Evolutionary conservation across 2,888 invertebrate species (phyloP), one percentile per base, ranked within the genome.

Genomic region (Troides helena): DNA sequence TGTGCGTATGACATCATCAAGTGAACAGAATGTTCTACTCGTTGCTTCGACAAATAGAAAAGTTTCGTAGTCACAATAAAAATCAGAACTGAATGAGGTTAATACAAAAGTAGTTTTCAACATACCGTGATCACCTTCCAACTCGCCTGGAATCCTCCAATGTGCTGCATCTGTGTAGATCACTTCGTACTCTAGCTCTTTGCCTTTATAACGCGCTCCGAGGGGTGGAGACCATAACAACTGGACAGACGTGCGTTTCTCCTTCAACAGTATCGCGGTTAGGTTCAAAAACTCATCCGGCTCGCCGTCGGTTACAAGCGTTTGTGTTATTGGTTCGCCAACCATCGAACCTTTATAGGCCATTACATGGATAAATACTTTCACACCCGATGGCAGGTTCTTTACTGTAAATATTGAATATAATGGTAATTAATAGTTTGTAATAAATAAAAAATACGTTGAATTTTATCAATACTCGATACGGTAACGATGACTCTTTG

Each of bases 221-320:
- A 91, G 91, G 0, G 96, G 95, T 12, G 93, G 90, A 18, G 93
- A 87, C 97, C 97, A 97, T 12, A 86, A 88, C 21, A 97, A 78
- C 74, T 94, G 93, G 0, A 96, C 95, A 0, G 94, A 86, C 0
- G 95, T 95, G 0, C 94, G 93, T 59, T 92, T 88, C 2, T 93
- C 91, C 78, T 94, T 94, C 0, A 93, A 76, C 17, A 94, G 77
- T 17, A 86, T 85, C 0, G 93, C 93, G 8, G 93, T 87, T 14
- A 95, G 76, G 67, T 89, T 89, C 0, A 95, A 82, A 0, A 82
- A 77, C 8, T 94, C 95, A 71, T 94, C 85, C 0, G 88, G 88
- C 0, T 77, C 77, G 0, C 95, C 95, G 21, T 84, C 81, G 0
- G 94, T 94, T 1, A 84, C 78, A 8, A 93, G 84, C 0, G 86